These are phyloP conservation scores for Rhadina sibilatrix DNA, from an alignment of 2,113 vertebrate species.

Conservation along the genomic window DNA sequence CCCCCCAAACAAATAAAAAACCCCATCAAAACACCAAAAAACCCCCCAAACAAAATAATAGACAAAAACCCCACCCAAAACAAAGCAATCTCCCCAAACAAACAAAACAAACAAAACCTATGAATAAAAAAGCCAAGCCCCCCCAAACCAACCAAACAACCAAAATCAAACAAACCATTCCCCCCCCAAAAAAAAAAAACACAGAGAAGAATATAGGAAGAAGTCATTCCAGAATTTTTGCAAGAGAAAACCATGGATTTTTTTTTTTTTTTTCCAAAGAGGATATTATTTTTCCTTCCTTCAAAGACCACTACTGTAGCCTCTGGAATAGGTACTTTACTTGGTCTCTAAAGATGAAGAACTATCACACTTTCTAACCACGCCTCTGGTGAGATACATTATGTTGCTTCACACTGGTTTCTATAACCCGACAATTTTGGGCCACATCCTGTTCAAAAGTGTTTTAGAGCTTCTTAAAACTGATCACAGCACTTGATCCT, in stretches of 20 bases:
- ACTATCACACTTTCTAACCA: constrained; percentile 40
- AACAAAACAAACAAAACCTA: neutral
- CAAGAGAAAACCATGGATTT: neutral
- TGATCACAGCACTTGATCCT: neutral
- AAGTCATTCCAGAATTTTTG: neutral
- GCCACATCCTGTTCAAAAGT: constrained; percentile 45
- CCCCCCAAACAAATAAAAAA: neutral
- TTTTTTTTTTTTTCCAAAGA: neutral
- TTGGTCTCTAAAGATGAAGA: neutral
- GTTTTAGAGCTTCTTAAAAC: neutral
- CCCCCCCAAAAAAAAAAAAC: neutral
- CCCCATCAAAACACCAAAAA: neutral
- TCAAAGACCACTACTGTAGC: neutral
- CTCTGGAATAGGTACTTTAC: neutral
- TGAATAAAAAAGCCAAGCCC: neutral
- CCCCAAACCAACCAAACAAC: neutral
- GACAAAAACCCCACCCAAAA: neutral
- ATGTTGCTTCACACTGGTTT: neutral
- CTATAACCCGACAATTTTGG: neutral
- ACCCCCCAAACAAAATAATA: neutral
- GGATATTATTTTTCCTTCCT: neutral
- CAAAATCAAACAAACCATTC: neutral
- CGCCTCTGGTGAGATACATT: neutral
- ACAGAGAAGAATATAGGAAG: neutral
- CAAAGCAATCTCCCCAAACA: neutral